phyloP scores from a whole-genome alignment of 2,797 vertebrate species.

The Thaleichthys pacificus region DNA sequence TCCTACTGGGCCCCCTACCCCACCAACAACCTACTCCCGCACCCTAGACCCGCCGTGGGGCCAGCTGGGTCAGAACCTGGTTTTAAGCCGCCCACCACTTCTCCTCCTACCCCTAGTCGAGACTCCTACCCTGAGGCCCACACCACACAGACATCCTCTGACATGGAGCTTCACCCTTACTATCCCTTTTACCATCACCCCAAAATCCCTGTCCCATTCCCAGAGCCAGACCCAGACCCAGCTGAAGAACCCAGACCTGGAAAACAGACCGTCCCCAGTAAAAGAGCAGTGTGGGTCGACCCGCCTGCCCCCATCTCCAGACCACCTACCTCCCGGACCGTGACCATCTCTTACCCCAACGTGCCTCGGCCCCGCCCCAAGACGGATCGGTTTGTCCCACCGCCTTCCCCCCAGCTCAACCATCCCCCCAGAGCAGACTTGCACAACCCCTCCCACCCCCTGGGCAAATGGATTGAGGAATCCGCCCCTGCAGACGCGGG shows the following conservation, averaged over 20 bases:
- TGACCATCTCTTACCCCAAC: conserved; percentile 25
- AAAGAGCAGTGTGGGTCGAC: not conserved
- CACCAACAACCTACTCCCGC: not conserved
- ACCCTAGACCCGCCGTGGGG: too few species aligned
- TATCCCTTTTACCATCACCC: conserved; percentile 70
- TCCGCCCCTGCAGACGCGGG: not conserved
- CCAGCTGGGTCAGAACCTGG: not conserved
- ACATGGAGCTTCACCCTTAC: conserved; percentile 47
- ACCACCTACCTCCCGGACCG: conserved; percentile 15
- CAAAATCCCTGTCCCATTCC: conserved; percentile 53
- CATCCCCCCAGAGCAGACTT: not conserved
- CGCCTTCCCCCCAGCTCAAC: not conserved
- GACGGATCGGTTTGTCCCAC: not conserved
- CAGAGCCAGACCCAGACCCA: not conserved
- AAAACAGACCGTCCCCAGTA: conserved; percentile 1
- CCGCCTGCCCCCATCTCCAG: conserved; percentile 11
- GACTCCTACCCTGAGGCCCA: not conserved
- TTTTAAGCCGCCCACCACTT: not conserved
- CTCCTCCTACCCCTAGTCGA: not conserved
- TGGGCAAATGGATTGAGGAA: too few species aligned
- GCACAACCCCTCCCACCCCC: too few species aligned
- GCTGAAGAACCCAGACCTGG: conserved; percentile 23
- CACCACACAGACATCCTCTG: not conserved
- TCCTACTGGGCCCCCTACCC: not conserved
- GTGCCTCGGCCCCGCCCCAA: not conserved